These are phyloP conservation scores for Paracentrotus lividus DNA, from an alignment of 53 echinoderm and acorn worm species.

Conservation along the genomic window DNA sequence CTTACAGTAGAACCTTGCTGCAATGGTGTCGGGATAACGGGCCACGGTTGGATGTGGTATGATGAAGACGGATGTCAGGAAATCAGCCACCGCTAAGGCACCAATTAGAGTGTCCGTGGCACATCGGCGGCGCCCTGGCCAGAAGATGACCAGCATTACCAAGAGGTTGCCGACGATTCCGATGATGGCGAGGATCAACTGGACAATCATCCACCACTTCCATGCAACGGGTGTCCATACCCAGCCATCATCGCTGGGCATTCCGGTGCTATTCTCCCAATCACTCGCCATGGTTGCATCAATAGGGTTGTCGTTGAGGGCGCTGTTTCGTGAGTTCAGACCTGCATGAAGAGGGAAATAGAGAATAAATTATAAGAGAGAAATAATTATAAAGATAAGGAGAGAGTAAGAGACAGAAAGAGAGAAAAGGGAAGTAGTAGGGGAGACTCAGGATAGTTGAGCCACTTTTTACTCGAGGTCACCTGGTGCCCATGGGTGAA, in stretches of 20 bases:
- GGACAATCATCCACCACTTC: slow-evolving; percentile 69
- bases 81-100: slow-evolving; percentile 80
- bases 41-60: slow-evolving; percentile 65
- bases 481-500: too few species aligned
- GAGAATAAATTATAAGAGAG: too few species aligned
- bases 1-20: slow-evolving; percentile 75
- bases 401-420: too few species aligned
- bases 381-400: too few species aligned
- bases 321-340: too few species aligned
- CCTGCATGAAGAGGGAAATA: too few species aligned
- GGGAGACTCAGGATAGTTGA: too few species aligned
- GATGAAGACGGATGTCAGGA: slow-evolving; percentile 81
- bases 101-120: slow-evolving; percentile 79
- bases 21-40: slow-evolving; percentile 44
- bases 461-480: too few species aligned
- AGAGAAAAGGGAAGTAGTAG: too few species aligned
- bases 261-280: slow-evolving; percentile 1
- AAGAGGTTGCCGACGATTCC: slow-evolving; percentile 79
- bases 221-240: slow-evolving; percentile 29
- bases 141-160: slow-evolving; percentile 77
- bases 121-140: slow-evolving; percentile 20
- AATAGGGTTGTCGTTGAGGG: background rate
- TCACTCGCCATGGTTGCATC: background rate
- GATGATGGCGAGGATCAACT: slow-evolving; percentile 66
- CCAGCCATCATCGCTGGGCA: slow-evolving; percentile 24